These are phyloP conservation scores for Corapipo altera DNA, from an alignment of 2,113 vertebrate species.

Conservation along the genomic window DNA sequence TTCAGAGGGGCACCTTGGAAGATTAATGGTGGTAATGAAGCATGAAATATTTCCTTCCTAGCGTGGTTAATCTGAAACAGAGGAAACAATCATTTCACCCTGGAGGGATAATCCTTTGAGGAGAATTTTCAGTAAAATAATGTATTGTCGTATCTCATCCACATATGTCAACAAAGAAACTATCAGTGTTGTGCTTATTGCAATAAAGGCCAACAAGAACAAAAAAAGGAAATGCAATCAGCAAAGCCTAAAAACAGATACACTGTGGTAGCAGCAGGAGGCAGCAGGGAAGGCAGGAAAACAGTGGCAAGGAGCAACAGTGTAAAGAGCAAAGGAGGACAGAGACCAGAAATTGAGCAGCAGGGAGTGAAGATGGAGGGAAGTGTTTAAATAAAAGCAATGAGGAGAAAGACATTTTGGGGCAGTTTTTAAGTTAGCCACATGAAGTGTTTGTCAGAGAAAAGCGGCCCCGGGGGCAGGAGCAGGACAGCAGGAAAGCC, in stretches of 20 bases:
- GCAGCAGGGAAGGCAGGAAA: background rate
- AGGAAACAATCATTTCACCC: slow-evolving; percentile 57
- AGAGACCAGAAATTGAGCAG: background rate
- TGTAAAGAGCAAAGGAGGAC: background rate
- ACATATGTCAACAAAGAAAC: slow-evolving; percentile 37
- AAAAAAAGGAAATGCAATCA: background rate
- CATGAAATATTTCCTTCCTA: slow-evolving; percentile 62
- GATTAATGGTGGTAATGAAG: slow-evolving; percentile 68
- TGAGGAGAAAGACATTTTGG: background rate
- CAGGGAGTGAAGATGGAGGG: background rate
- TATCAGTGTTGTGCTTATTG: slow-evolving; percentile 1
- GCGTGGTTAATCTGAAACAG: slow-evolving; percentile 44
- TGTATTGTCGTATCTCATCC: slow-evolving; percentile 46
- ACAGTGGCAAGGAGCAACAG: background rate
- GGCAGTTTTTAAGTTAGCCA: background rate
- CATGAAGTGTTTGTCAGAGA: background rate
- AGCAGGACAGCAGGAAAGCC: background rate
- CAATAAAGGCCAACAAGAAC: background rate
- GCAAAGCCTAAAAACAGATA: background rate
- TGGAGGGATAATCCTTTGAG: slow-evolving; percentile 59
- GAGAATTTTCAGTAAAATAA: slow-evolving; percentile 32
- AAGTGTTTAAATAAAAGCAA: background rate
- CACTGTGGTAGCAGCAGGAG: background rate
- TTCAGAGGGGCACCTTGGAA: slow-evolving; percentile 63
- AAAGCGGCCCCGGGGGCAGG: background rate